Evolutionary conservation across 2,888 invertebrate species (phyloP).

Genomic region (Tiliacea citrago): DNA sequence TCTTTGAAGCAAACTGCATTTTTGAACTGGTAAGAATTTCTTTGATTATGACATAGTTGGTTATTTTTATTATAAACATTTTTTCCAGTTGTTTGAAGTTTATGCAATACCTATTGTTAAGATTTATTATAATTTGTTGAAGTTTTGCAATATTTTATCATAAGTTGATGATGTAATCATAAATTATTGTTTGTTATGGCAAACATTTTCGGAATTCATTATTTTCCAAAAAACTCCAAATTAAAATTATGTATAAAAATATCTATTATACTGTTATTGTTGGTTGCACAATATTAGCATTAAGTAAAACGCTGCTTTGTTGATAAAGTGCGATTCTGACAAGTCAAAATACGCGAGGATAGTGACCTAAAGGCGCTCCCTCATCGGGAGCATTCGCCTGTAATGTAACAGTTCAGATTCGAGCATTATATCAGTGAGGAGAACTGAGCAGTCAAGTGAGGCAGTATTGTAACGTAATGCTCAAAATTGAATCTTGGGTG

Average conservation of each 20-base stretch:
- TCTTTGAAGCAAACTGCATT: conserved; percentile 19
- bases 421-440: not conserved
- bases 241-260: not conserved
- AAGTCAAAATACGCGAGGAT: not conserved
- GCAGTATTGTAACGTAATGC: not conserved
- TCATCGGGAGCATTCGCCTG: not conserved
- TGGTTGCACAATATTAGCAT: not conserved
- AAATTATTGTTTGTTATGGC: conserved; percentile 11
- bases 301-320: not conserved
- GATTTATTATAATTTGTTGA: conserved; percentile 25
- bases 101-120: conserved; percentile 13
- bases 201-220: not conserved
- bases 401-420: not conserved
- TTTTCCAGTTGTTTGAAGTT: conserved; percentile 11
- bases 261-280: conserved; percentile 18
- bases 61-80: conserved; percentile 14
- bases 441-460: not conserved
- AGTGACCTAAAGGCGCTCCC: not conserved
- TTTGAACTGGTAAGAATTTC: not conserved
- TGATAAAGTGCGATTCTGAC: not conserved
- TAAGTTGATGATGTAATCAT: conserved; percentile 19
- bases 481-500: not conserved
- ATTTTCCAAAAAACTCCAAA: accelerated
- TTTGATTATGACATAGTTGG: conserved; percentile 7
- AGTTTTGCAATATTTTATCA: conserved; percentile 28